These are phyloP conservation scores for Albula glossodonta DNA, from an alignment of 2,113 vertebrate species.

Conservation along the genomic window DNA sequence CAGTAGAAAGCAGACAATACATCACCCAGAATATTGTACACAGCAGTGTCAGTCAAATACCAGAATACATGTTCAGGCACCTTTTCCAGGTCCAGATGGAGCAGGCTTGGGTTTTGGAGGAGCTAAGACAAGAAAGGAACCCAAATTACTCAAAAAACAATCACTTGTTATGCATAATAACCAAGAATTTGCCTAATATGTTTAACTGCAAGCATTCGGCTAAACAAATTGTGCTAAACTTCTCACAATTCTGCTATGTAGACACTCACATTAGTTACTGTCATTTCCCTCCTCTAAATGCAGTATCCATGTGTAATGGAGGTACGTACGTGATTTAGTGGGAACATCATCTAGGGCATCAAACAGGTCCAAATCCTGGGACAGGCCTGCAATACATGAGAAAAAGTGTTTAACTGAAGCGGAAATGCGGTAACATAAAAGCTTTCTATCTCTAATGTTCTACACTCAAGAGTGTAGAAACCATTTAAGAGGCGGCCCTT, in stretches of 20 bases:
- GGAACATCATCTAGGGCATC: neutral
- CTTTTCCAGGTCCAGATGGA: neutral
- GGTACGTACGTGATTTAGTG: slow-evolving; percentile 14
- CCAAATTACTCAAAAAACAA: neutral
- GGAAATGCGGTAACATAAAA: too few relatives aligned
- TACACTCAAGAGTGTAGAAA: too few relatives aligned
- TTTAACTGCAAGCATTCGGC: neutral
- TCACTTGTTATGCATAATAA: too few relatives aligned
- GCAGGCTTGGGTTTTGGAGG: slow-evolving; percentile 2
- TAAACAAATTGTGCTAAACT: neutral
- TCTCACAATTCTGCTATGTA: neutral
- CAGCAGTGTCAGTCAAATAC: too few relatives aligned
- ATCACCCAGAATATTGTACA: too few relatives aligned
- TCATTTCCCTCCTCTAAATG: neutral
- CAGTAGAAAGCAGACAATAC: too few relatives aligned
- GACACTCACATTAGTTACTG: neutral
- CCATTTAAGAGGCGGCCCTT: too few relatives aligned
- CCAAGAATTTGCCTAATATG: neutral
- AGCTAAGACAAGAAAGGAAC: neutral
- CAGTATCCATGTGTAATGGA: neutral
- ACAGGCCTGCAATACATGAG: neutral
- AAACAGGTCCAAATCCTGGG: neutral
- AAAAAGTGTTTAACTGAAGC: neutral
- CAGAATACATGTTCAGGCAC: neutral
- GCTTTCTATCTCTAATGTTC: too few relatives aligned